A percentile compares a stretch with the other conserved stretches of the same genome.
Evolutionary conservation across 37 sponge, comb jelly and placozoan species (phyloP).

Genomic region (Beroe forskalii): DNA sequence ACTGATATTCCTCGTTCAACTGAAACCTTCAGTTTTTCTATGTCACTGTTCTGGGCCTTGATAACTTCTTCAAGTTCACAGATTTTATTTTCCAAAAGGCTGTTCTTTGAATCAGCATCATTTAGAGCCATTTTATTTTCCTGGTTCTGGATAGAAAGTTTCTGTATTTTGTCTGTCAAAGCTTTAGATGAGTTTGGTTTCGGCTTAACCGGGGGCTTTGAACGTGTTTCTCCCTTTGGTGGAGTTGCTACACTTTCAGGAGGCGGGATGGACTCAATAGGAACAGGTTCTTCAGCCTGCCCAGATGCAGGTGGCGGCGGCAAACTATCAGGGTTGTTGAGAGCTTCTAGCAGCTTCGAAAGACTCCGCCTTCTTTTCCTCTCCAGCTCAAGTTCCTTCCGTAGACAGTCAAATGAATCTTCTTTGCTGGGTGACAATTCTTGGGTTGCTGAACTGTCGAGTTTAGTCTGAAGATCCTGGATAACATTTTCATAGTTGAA

Average conservation of each 20-base stretch:
- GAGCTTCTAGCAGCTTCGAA: neutral
- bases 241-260: neutral
- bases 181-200: conserved; percentile 24
- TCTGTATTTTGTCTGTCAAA: neutral
- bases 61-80: conserved; percentile 1
- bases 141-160: neutral
- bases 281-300: neutral
- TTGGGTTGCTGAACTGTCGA: neutral
- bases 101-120: neutral
- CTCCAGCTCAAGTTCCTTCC: neutral
- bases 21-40: neutral
- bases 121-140: neutral
- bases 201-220: neutral
- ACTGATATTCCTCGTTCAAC: conserved; percentile 35
- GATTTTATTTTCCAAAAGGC: neutral
- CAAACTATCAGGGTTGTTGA: neutral
- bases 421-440: neutral
- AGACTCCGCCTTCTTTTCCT: neutral
- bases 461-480: conserved; percentile 35
- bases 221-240: neutral
- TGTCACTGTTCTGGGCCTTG: neutral
- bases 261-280: neutral
- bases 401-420: neutral
- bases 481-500: conserved; percentile 62
- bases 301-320: conserved; percentile 29